Evolutionary conservation across 2,113 vertebrate genomes (phyloP).

Genomic region (Apodemus speciosus): DNA sequence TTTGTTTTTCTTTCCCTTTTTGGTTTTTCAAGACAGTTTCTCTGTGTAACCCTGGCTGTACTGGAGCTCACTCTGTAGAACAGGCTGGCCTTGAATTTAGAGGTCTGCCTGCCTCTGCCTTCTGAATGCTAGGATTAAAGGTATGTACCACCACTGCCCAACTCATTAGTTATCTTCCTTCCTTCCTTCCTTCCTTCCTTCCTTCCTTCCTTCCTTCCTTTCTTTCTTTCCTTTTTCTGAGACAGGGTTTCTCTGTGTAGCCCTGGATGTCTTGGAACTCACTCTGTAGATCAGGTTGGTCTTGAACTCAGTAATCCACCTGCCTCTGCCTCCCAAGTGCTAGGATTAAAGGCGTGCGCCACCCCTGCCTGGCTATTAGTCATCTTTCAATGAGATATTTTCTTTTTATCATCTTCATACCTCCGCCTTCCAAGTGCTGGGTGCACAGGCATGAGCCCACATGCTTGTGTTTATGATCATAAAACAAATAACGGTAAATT

Average conservation of each 20-base stretch:
- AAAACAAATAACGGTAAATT: constrained; percentile 18
- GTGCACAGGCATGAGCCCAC: neutral
- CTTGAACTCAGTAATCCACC: neutral
- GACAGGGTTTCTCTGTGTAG: neutral
- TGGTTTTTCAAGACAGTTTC: no score
- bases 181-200: no score
- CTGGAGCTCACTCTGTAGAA: no score
- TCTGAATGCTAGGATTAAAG: no score
- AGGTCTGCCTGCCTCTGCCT: no score
- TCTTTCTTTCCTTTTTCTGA: no score
- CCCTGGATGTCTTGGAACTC: neutral
- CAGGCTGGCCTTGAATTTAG: no score
- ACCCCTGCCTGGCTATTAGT: neutral
- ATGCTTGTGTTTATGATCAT: constrained; percentile 19
- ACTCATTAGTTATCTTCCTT: no score
- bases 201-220: no score
- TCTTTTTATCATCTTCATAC: neutral
- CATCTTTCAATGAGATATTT: constrained; percentile 24
- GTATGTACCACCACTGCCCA: no score
- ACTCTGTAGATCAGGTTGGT: neutral
- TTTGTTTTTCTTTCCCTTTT: neutral
- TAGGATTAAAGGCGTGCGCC: neutral
- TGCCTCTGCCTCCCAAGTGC: neutral
- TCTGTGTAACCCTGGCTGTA: no score
- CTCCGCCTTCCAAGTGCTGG: neutral